Percentiles rank a stretch among this genome's conserved stretches.
phyloP scores from a whole-genome alignment of 2,888 invertebrate species.

The Megastigmus dorsalis region DNA sequence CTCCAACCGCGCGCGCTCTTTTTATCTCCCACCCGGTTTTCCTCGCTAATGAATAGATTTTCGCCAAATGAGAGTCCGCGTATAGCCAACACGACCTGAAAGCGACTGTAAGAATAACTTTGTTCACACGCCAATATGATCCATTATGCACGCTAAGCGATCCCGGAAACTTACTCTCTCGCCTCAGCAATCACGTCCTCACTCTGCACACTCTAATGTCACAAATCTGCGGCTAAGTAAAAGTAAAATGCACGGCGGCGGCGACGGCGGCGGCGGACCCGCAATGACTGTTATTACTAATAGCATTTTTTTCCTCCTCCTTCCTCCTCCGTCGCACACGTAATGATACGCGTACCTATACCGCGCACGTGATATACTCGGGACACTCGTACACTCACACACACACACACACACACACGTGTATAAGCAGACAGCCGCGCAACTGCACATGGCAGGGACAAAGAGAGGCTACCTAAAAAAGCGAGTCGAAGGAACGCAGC shows the following conservation, averaged over 20 bases:
- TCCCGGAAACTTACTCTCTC: conserved; percentile 7
- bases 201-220: too few species aligned
- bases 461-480: neutral
- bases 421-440: too few species aligned
- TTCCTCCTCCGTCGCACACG: neutral
- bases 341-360: conserved; percentile 10
- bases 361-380: neutral
- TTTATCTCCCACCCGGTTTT: too few species aligned
- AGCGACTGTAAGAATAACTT: too few species aligned
- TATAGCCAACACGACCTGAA: too few species aligned
- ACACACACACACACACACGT: too few species aligned
- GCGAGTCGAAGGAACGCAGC: conserved; percentile 16
- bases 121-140: too few species aligned
- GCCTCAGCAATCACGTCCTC: neutral
- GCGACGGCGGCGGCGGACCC: too few species aligned
- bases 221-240: conserved; percentile 24
- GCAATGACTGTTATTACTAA: conserved; percentile 44
- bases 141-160: neutral
- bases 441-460: neutral
- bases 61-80: too few species aligned
- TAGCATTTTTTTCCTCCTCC: conserved; percentile 11
- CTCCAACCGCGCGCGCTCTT: too few species aligned
- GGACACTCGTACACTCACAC: too few species aligned
- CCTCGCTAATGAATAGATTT: too few species aligned
- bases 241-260: conserved; percentile 2